Evolutionary conservation across 2,888 invertebrate genomes (phyloP).

Genomic region (Malachius bipustulatus): DNA sequence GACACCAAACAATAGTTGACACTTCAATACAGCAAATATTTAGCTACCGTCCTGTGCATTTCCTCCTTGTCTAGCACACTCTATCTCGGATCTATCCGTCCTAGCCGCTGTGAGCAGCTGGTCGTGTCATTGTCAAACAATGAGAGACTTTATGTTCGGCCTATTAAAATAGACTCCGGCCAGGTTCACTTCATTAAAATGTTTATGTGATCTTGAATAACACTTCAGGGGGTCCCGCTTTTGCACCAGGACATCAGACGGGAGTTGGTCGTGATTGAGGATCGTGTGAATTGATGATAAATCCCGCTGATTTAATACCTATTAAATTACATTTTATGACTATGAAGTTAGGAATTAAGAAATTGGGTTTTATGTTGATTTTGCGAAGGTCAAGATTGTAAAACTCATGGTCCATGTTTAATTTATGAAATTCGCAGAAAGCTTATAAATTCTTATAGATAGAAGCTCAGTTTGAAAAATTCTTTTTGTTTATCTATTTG

Average conservation of each 20-base stretch:
- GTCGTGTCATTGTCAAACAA: slow-evolving; percentile 31
- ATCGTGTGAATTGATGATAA: slow-evolving; percentile 20
- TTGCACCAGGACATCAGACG: slow-evolving; percentile 21
- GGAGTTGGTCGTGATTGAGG: slow-evolving; percentile 19
- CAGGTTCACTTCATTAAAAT: slow-evolving; percentile 38
- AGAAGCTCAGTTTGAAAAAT: no score
- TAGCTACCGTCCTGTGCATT: slow-evolving; percentile 30
- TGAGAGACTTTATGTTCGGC: slow-evolving; percentile 32
- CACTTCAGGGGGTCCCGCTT: slow-evolving; percentile 28
- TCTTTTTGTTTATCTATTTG: no score
- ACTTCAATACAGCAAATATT: slow-evolving; percentile 39
- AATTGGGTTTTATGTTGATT: no score
- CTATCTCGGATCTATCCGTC: slow-evolving; percentile 20
- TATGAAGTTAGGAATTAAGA: no score
- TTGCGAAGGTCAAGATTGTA: no score
- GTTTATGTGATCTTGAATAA: slow-evolving; percentile 34
- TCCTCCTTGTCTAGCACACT: slow-evolving; percentile 23
- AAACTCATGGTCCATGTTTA: no score
- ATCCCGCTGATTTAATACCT: no score
- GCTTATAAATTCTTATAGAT: no score
- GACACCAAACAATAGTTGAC: slow-evolving; percentile 35
- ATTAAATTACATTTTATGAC: no score
- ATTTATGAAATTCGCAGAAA: no score
- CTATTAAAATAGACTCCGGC: slow-evolving; percentile 37
- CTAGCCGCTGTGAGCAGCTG: slow-evolving; percentile 29